Evolutionary conservation across 2,888 invertebrate species (phyloP).

Genomic region (Polylopha cassiicola): DNA sequence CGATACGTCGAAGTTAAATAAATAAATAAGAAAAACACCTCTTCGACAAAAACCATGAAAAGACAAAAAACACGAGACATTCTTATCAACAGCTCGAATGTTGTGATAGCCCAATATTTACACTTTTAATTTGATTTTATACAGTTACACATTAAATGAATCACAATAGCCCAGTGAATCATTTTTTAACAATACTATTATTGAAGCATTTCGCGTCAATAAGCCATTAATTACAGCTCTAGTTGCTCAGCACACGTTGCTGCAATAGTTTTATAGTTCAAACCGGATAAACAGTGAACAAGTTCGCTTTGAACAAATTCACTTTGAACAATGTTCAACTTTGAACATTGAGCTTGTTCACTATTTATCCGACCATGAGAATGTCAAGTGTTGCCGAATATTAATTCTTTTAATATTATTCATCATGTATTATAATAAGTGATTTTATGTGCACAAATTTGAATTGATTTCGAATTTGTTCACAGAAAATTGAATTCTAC

Average conservation of each 20-base stretch:
- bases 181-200: slow-evolving; percentile 48
- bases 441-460: slow-evolving; percentile 42
- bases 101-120: slow-evolving; percentile 61
- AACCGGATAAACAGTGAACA: slow-evolving; percentile 35
- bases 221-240: slow-evolving; percentile 38
- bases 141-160: slow-evolving; percentile 43
- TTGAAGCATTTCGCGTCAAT: slow-evolving; percentile 36
- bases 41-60: slow-evolving; percentile 46
- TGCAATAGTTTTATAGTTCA: slow-evolving; percentile 60
- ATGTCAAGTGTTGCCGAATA: slow-evolving; percentile 78
- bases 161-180: slow-evolving; percentile 71
- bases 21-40: slow-evolving; percentile 27
- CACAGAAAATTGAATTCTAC: slow-evolving; percentile 47
- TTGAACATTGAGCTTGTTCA: slow-evolving; percentile 33
- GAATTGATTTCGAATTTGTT: slow-evolving; percentile 33
- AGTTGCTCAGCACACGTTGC: slow-evolving; percentile 56
- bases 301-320: slow-evolving; percentile 1
- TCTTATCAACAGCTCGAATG: slow-evolving; percentile 57
- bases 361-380: slow-evolving; percentile 46
- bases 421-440: slow-evolving; percentile 72
- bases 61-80: slow-evolving; percentile 63
- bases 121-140: slow-evolving; percentile 45
- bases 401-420: slow-evolving; percentile 73
- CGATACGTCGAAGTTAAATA: slow-evolving; percentile 33
- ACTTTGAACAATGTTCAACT: slow-evolving; percentile 18